A percentile compares a stretch with the other conserved stretches of the same genome.
These are phyloP conservation scores for Napeogenes inachia DNA, from an alignment of 2,888 invertebrate genomes.

Conservation along the genomic window DNA sequence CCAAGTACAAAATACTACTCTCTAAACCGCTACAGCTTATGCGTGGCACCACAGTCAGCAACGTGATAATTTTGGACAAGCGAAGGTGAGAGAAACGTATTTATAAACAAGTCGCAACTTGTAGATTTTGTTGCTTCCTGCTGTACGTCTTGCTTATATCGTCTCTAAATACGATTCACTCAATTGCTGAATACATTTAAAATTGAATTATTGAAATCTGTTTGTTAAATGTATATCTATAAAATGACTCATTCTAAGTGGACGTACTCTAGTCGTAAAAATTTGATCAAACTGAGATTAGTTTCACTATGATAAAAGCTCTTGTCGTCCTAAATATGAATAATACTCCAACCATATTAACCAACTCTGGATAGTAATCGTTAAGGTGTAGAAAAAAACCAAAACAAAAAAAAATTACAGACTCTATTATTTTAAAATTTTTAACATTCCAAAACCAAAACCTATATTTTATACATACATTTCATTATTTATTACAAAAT, in stretches of 20 bases:
- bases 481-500: too few relatives aligned
- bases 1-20: too few relatives aligned
- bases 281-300: conserved; percentile 1
- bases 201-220: background rate
- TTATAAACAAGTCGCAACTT: conserved; percentile 53
- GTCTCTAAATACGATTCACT: conserved; percentile 15
- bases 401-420: too few relatives aligned
- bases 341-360: too few relatives aligned
- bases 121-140: conserved; percentile 55
- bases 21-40: conserved; percentile 31
- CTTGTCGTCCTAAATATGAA: background rate
- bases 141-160: conserved; percentile 34
- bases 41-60: conserved; percentile 26
- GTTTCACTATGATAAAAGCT: background rate
- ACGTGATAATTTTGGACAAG: conserved; percentile 68
- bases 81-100: conserved; percentile 70
- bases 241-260: background rate
- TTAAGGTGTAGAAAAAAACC: too few relatives aligned
- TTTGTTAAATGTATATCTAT: background rate
- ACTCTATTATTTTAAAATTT: too few relatives aligned
- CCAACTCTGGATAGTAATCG: too few relatives aligned
- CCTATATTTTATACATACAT: too few relatives aligned
- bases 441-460: too few relatives aligned
- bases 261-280: background rate
- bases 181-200: background rate